These are phyloP conservation scores for Pachyrhynchus sulphureomaculatus DNA, from an alignment of 1,140 invertebrate species.

Conservation along the genomic window DNA sequence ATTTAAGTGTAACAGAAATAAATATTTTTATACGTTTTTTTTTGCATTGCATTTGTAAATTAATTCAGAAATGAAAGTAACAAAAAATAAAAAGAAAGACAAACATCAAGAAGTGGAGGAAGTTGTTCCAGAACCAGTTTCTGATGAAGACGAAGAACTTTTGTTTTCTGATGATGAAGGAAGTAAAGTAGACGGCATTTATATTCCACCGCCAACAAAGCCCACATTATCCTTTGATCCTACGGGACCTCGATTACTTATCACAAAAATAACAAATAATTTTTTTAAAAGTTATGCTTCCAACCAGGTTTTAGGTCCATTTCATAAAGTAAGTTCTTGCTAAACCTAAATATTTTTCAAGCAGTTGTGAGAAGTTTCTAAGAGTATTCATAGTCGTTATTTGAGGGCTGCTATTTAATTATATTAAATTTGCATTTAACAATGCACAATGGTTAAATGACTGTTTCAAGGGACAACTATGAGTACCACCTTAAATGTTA, in stretches of 20 bases:
- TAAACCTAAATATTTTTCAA: too few species aligned
- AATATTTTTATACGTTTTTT: too few species aligned
- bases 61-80: background rate
- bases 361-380: too few species aligned
- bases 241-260: constrained; percentile 81
- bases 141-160: constrained; percentile 24
- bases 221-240: constrained; percentile 67
- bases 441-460: too few species aligned
- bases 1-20: too few species aligned
- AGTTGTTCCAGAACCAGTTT: background rate
- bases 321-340: constrained; percentile 68
- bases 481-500: too few species aligned
- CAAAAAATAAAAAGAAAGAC: background rate
- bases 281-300: constrained; percentile 99
- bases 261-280: constrained; percentile 86
- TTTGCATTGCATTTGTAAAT: too few species aligned
- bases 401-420: too few species aligned
- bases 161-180: constrained; percentile 60
- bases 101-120: background rate
- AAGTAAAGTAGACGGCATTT: constrained; percentile 74
- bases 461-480: too few species aligned
- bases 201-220: constrained; percentile 82
- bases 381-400: too few species aligned
- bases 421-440: too few species aligned
- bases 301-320: constrained; percentile 74